phyloP scores from a whole-genome alignment of 2,888 invertebrate genomes.

The Athalia circularis region DNA sequence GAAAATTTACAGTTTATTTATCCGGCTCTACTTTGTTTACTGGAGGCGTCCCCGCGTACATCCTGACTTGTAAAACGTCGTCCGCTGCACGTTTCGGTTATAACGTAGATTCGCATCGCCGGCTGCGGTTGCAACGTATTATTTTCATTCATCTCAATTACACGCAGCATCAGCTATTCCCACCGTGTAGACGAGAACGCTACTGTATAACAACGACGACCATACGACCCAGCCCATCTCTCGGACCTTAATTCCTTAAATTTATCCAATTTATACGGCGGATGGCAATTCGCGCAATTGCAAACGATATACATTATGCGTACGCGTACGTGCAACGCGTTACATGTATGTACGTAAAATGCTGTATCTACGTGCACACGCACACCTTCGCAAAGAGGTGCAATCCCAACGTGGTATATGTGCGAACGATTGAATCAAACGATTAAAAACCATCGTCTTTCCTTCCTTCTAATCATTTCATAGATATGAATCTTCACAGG shows the following conservation, averaged over 20 bases:
- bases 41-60: too few relatives aligned
- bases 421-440: too few relatives aligned
- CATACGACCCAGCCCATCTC: not conserved
- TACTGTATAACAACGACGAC: not conserved
- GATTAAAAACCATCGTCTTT: too few relatives aligned
- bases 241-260: slow-evolving; percentile 25
- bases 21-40: too few relatives aligned
- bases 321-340: not conserved
- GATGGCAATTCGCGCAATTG: not conserved
- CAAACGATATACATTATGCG: not conserved
- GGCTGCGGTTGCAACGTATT: not conserved
- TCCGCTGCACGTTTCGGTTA: too few relatives aligned
- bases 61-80: too few relatives aligned
- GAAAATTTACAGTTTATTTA: too few relatives aligned
- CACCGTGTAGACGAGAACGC: not conserved
- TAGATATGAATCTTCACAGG: too few relatives aligned
- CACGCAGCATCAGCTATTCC: slow-evolving; percentile 9
- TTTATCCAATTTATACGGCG: slow-evolving; percentile 27
- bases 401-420: too few relatives aligned
- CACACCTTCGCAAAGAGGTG: too few relatives aligned
- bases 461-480: too few relatives aligned
- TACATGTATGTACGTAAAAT: not conserved
- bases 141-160: slow-evolving; percentile 40
- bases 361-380: too few relatives aligned
- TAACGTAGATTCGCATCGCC: not conserved